Evolutionary conservation across 2,888 invertebrate genomes (phyloP), one percentile per base, ranked within the genome.

Genomic region (Folsomia manolachei): DNA sequence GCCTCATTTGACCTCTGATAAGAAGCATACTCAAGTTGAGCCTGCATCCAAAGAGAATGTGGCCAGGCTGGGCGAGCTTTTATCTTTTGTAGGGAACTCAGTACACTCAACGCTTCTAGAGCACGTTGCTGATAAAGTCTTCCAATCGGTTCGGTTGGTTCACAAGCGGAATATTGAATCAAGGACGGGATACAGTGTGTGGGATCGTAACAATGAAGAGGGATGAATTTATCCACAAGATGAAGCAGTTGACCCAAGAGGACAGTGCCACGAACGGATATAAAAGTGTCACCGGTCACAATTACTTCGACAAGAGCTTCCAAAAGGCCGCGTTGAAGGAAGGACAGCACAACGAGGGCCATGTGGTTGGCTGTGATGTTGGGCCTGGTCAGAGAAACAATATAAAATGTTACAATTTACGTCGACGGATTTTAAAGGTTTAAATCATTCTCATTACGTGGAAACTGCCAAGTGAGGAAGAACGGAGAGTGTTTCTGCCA

Each of bases 251-350:
- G 94, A 63, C 93, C 94, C 80, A 97, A 86, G 71, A 97, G 86
- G 79, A 97, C 91, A 21, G 96, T 95, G 65, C 96, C 94, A 80
- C 95, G 88, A 78, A 97, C 93, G 73, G 94, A 95, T 81, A 97
- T 90, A 83, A 93, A 91, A 21, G 91, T 91, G 83, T 96, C 95
- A 83, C 92, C 92, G 69, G 92, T 90, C 60, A 94, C 90, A 79
- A 96, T 93, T 27, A 96, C 95, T 86, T 96, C 94, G 39, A 94
- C 92, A 78, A 97, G 86, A 23, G 95, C 95, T 83, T 92, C 92
- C 72, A 96, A 86, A 69, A 97, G 85, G 27, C 95, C 95, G 74
- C 89, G 90, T 69, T 89, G 89, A 85, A 94, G 92, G 84, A 97
- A 92, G 83, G 94, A 91, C 82, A 94, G 93, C 69, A 97, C 88